Percentiles rank a stretch among this genome's conserved stretches.
Conservation (phyloP, 2,888 invertebrate genomes). For the Lymantria dispar region DNA sequence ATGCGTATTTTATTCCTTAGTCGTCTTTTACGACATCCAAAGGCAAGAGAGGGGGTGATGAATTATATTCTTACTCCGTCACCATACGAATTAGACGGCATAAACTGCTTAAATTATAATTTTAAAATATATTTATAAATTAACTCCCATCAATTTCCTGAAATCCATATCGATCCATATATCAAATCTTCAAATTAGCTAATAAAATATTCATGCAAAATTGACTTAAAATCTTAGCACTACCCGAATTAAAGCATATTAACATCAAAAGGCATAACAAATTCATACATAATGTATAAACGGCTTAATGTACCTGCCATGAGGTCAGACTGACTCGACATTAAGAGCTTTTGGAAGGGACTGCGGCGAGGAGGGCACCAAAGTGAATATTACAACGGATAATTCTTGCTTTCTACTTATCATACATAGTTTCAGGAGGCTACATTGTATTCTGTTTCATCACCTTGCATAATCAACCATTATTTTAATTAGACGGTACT, state of each 20-base stretch:
- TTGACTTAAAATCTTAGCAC: slow-evolving; percentile 67
- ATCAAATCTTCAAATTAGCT: slow-evolving; percentile 23
- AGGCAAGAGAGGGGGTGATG: too few relatives aligned
- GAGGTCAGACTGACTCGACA: slow-evolving; percentile 78
- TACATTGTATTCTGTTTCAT: not conserved
- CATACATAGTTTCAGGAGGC: slow-evolving; percentile 10
- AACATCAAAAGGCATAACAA: slow-evolving; percentile 82
- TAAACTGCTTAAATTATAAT: too few relatives aligned
- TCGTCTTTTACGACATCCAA: too few relatives aligned
- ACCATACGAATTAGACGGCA: too few relatives aligned
- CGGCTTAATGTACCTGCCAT: slow-evolving; percentile 80
- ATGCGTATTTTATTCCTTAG: too few relatives aligned
- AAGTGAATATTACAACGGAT: slow-evolving; percentile 79
- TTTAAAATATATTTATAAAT: too few relatives aligned
- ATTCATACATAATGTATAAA: slow-evolving; percentile 82
- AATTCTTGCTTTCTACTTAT: slow-evolving; percentile 40
- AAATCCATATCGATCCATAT: slow-evolving; percentile 1
- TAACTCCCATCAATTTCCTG: not conserved
- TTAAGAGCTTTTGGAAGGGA: slow-evolving; percentile 78
- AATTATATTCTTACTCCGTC: too few relatives aligned
- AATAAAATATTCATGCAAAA: slow-evolving; percentile 42
- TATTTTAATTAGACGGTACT: too few relatives aligned
- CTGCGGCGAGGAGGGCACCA: slow-evolving; percentile 50
- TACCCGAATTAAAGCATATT: slow-evolving; percentile 79
- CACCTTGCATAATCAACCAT: too few relatives aligned